Evolutionary conservation across 2,113 vertebrate species (phyloP).

Genomic region (Sprattus sprattus): DNA sequence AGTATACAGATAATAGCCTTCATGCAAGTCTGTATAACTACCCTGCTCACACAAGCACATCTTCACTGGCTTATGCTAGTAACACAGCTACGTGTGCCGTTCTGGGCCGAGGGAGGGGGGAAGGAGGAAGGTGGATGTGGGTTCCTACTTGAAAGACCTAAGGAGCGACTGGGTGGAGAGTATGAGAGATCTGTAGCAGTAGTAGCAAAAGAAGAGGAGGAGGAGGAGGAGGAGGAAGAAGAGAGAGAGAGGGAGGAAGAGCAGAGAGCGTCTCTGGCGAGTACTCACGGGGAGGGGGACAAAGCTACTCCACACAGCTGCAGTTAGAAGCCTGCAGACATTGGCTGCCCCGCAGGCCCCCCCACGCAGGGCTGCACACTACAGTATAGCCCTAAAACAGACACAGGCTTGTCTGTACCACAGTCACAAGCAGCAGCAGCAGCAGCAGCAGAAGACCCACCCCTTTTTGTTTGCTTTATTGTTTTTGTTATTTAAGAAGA

Average conservation of each 20-base stretch:
- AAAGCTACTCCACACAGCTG: constrained; percentile 99
- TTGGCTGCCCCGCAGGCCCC: constrained; percentile 98
- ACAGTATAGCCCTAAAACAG: constrained; percentile 99
- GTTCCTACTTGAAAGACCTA: constrained; percentile 36
- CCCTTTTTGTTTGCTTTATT: neutral
- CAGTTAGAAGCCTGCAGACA: constrained; percentile 99
- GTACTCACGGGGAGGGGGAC: constrained; percentile 96
- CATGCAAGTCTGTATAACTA: neutral
- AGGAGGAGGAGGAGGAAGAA: constrained; percentile 52
- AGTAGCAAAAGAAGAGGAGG: constrained; percentile 50
- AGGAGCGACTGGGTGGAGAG: constrained; percentile 56
- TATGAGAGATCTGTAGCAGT: constrained; percentile 53
- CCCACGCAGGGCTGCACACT: constrained; percentile 97
- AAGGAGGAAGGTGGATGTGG: no score
- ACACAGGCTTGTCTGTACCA: constrained; percentile 99
- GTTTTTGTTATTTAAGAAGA: neutral
- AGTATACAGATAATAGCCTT: neutral
- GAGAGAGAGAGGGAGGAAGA: constrained; percentile 55
- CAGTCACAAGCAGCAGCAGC: constrained; percentile 94
- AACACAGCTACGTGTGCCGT: constrained; percentile 17
- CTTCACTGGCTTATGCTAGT: neutral
- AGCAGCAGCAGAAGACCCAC: constrained; percentile 84
- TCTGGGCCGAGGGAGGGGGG: constrained; percentile 46
- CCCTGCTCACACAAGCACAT: neutral
- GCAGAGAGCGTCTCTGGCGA: constrained; percentile 84